Evolutionary conservation across 1,140 invertebrate genomes (phyloP).

Genomic region (Leptonema lineaticorne): DNA sequence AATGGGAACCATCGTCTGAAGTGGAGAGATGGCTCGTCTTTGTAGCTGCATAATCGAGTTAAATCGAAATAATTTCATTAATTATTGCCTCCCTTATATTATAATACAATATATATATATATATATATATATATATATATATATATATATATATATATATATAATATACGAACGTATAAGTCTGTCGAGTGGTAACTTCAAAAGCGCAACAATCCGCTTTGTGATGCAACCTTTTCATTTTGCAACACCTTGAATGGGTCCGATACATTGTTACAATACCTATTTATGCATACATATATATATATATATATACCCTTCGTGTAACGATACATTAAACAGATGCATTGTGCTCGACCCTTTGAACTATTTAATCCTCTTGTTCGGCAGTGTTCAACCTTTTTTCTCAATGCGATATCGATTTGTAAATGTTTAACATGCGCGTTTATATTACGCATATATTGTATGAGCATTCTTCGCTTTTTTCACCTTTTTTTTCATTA

Average conservation of each 20-base stretch:
- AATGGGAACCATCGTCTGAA: not conserved
- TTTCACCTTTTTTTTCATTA: too few species aligned
- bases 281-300: too few species aligned
- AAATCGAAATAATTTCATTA: not conserved
- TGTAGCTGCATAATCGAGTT: not conserved
- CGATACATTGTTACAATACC: not conserved
- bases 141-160: not conserved
- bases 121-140: not conserved
- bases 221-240: constrained; percentile 20
- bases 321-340: constrained; percentile 21
- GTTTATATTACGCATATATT: too few species aligned
- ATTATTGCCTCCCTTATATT: too few species aligned
- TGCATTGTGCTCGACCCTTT: not conserved
- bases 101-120: too few species aligned
- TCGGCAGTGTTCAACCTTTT: not conserved
- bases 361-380: constrained; percentile 8
- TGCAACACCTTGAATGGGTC: constrained; percentile 7
- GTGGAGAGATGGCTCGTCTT: not conserved
- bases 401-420: not conserved
- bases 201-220: constrained; percentile 22
- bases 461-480: too few species aligned
- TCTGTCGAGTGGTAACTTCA: constrained; percentile 1
- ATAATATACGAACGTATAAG: not conserved
- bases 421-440: not conserved
- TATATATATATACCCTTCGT: not conserved